phyloP scores from a whole-genome alignment of 2,797 vertebrate species.

The Poecilia picta region DNA sequence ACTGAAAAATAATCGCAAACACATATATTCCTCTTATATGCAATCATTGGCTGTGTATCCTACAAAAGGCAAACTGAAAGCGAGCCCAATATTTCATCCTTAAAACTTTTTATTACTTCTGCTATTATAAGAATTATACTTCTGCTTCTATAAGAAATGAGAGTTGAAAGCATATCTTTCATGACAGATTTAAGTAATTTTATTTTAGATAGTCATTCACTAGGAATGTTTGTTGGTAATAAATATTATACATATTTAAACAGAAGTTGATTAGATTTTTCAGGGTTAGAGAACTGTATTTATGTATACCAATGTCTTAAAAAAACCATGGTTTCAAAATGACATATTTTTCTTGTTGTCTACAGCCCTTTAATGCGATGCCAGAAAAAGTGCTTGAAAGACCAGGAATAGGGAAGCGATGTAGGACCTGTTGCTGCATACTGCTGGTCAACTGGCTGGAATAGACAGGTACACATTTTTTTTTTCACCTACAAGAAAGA shows the following conservation, averaged over 20 bases:
- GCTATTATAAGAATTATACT: too few relatives aligned
- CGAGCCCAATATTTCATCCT: conserved; percentile 16
- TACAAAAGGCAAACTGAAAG: conserved; percentile 15
- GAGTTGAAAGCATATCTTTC: conserved; percentile 35
- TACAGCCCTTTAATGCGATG: background rate
- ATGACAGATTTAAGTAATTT: conserved; percentile 34
- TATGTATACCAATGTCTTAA: background rate
- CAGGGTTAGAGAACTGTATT: background rate
- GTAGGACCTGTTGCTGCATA: background rate
- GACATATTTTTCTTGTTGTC: background rate
- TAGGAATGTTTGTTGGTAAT: background rate
- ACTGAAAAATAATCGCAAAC: background rate
- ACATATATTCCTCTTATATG: conserved; percentile 12
- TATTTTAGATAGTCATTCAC: background rate
- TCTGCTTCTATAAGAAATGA: conserved; percentile 22
- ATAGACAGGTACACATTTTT: background rate
- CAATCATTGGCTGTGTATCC: conserved; percentile 12
- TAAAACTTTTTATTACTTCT: conserved; percentile 29
- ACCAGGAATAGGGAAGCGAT: background rate
- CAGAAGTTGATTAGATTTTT: background rate
- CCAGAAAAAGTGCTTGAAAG: background rate
- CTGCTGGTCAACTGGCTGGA: background rate
- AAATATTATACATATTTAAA: background rate
- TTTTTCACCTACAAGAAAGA: background rate
- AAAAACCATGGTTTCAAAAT: background rate